These are phyloP conservation scores for Palythoa caribaeorum DNA, from an alignment of 92 coral and sea anemone genomes.

Conservation along the genomic window DNA sequence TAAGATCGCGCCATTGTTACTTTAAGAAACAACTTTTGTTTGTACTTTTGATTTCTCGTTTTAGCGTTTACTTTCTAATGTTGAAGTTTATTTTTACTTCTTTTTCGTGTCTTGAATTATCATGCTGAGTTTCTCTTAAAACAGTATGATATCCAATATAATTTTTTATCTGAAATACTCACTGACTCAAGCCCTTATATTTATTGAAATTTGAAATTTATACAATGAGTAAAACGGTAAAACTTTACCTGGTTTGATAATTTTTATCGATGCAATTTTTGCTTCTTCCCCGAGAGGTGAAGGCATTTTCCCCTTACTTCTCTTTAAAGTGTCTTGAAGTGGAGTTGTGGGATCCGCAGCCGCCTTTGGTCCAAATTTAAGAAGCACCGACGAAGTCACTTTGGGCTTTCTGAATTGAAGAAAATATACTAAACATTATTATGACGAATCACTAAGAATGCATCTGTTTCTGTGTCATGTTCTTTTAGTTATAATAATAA, in stretches of 20 bases:
- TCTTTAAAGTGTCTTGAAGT: constrained; percentile 70
- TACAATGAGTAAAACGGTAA: no score
- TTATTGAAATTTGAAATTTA: not conserved
- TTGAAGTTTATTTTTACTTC: no score
- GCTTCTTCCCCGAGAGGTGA: constrained; percentile 80
- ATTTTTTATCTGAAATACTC: no score
- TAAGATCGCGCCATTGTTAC: no score
- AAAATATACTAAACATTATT: not conserved
- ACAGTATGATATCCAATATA: no score
- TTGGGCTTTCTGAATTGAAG: constrained; percentile 36
- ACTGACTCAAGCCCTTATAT: no score
- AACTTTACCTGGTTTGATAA: constrained; percentile 76
- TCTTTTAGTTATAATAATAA: no score
- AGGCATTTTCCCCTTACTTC: constrained; percentile 72
- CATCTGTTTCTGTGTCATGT: not conserved
- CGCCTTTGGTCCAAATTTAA: constrained; percentile 83
- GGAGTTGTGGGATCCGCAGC: constrained; percentile 87
- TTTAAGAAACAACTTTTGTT: no score
- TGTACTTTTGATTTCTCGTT: no score
- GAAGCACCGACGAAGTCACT: constrained; percentile 58
- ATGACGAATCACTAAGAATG: not conserved
- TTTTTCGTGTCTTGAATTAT: no score
- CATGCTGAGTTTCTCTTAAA: no score
- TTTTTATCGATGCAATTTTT: constrained; percentile 65
- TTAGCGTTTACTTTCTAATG: no score